A percentile compares a stretch with the other conserved stretches of the same genome.
phyloP scores from a whole-genome alignment of 2,113 vertebrate species.

The Antechinus flavipes region DNA sequence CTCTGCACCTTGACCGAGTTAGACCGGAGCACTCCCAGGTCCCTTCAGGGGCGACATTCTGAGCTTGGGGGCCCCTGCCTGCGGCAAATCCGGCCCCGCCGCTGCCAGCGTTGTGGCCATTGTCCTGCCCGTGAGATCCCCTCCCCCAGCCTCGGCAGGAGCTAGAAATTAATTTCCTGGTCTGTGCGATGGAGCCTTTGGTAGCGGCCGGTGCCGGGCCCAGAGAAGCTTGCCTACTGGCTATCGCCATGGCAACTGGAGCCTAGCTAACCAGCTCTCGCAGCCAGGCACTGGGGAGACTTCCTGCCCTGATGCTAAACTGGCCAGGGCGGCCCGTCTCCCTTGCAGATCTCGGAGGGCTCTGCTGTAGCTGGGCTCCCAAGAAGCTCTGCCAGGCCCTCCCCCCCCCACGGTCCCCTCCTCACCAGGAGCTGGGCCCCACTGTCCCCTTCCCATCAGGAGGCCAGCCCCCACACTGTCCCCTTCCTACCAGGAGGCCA shows the following conservation, averaged over 20 bases:
- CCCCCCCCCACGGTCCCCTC: not conserved
- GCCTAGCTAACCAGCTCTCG: not conserved
- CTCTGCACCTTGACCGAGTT: not conserved
- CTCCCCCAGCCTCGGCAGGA: not conserved
- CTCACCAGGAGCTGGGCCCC: not conserved
- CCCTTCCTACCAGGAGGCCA: too few species aligned
- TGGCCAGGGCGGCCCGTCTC: not conserved
- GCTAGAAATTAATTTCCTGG: not conserved
- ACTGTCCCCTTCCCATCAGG: too few species aligned
- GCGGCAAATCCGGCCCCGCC: not conserved
- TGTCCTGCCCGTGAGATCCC: not conserved
- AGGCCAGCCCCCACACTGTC: too few species aligned
- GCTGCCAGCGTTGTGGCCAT: not conserved
- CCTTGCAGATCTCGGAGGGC: not conserved
- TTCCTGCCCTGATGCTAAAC: not conserved
- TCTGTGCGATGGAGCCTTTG: not conserved
- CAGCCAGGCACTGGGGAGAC: not conserved
- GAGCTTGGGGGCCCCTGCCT: not conserved
- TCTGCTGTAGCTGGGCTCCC: not conserved
- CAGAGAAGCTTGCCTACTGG: not conserved
- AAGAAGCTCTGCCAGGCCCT: not conserved
- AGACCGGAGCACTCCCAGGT: not conserved
- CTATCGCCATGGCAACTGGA: not conserved
- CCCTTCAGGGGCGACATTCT: too few species aligned
- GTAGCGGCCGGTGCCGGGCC: not conserved